These are phyloP conservation scores for Myanophis thanlyinensis DNA, from an alignment of 2,113 vertebrate genomes.

Conservation along the genomic window DNA sequence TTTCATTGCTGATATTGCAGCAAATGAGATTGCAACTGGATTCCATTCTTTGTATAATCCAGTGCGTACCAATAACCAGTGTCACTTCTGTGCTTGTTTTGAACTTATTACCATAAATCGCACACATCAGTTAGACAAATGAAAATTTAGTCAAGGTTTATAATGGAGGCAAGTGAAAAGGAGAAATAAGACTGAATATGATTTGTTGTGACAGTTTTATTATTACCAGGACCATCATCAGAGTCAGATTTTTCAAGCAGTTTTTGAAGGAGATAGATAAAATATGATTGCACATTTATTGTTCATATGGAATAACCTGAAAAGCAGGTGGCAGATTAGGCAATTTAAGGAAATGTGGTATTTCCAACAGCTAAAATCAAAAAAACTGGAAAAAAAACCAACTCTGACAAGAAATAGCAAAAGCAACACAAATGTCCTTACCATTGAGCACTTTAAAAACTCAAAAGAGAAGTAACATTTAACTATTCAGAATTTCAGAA, in stretches of 20 bases:
- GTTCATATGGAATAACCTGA: not conserved
- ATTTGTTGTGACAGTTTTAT: not conserved
- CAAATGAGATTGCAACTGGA: not conserved
- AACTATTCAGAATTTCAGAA: not conserved
- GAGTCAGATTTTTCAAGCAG: not conserved
- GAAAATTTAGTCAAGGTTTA: not conserved
- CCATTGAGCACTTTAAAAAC: not conserved
- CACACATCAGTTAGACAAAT: not conserved
- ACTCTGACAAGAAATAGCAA: not conserved
- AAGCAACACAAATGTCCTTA: not conserved
- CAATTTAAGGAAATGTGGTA: not conserved
- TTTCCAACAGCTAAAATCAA: not conserved
- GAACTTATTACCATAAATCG: not conserved
- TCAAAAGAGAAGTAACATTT: not conserved
- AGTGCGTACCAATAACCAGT: not conserved
- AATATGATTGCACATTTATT: not conserved
- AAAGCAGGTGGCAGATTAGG: not conserved
- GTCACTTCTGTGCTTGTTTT: not conserved
- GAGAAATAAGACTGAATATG: not conserved
- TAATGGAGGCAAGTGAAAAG: not conserved
- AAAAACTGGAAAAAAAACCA: not conserved
- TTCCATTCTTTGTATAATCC: not conserved
- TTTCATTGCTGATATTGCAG: not conserved
- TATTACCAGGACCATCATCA: not conserved
- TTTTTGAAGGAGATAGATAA: not conserved